Conservation (phyloP, 2,113 vertebrate genomes). For the Planiliza haematocheilus region DNA sequence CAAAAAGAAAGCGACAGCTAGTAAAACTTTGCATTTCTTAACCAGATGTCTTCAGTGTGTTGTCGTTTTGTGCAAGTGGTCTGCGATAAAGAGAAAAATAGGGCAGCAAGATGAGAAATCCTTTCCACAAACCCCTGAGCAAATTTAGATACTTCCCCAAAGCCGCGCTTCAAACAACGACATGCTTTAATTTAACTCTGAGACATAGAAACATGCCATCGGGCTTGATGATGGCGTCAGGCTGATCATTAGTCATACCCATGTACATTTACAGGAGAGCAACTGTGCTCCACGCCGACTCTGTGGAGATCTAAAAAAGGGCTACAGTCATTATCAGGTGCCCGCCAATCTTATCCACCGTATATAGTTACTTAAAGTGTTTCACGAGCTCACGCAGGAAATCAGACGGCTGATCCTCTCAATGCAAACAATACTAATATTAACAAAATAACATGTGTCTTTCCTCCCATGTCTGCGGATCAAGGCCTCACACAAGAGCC, state of each 20-base stretch:
- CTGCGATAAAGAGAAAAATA: conserved; percentile 51
- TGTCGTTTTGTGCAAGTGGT: conserved; percentile 40
- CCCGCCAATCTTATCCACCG: conserved; percentile 23
- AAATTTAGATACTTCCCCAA: conserved; percentile 14
- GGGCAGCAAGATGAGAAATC: conserved; percentile 24
- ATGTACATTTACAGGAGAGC: conserved; percentile 25
- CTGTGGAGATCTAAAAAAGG: conserved; percentile 11
- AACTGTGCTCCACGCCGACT: conserved; percentile 15
- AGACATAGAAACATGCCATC: conserved; percentile 27
- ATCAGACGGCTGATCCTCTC: conserved; percentile 31
- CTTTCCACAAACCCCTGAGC: conserved; percentile 26
- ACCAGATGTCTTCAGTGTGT: conserved; percentile 17
- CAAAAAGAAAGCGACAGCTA: conserved; percentile 24
- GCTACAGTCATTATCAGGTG: conserved; percentile 1
- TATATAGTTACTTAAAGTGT: conserved; percentile 26
- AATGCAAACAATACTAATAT: conserved; percentile 42
- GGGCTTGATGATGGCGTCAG: conserved; percentile 41
- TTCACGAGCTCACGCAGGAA: conserved; percentile 38
- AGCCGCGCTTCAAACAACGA: conserved; percentile 11
- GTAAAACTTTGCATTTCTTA: no score
- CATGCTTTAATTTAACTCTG: conserved; percentile 38
- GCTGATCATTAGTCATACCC: conserved; percentile 39
- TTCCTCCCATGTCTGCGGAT: conserved; percentile 26
- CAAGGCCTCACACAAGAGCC: conserved; percentile 6
- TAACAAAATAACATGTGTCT: conserved; percentile 8